A percentile compares a stretch with the other conserved stretches of the same genome.
These are phyloP conservation scores for Schizaphis graminum DNA, from an alignment of 2,888 invertebrate genomes.

Conservation along the genomic window DNA sequence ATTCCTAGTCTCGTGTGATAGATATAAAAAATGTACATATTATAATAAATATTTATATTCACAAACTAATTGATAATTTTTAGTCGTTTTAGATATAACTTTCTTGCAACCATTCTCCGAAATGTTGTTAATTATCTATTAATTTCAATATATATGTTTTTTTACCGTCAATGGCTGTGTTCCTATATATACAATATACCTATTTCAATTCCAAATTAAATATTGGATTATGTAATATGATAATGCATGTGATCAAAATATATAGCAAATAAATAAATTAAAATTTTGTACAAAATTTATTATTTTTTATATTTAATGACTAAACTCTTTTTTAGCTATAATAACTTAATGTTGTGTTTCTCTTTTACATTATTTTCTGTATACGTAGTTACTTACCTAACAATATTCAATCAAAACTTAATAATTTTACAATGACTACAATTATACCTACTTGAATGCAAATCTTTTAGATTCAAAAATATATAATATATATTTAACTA, in stretches of 20 bases:
- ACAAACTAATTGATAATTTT: conserved; percentile 14
- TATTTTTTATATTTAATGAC: background rate
- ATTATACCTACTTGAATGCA: background rate
- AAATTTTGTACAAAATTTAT: background rate
- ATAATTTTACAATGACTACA: background rate
- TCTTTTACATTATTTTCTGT: background rate
- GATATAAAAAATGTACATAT: conserved; percentile 46
- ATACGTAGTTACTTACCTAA: background rate
- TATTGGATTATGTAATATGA: conserved; percentile 3
- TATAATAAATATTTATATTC: conserved; percentile 56
- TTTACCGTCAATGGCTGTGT: conserved; percentile 16
- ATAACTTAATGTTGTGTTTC: background rate
- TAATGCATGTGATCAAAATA: conserved; percentile 15
- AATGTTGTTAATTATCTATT: conserved; percentile 32
- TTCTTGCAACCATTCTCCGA: conserved; percentile 47
- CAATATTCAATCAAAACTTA: background rate
- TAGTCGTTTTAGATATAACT: conserved; percentile 25
- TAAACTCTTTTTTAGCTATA: background rate
- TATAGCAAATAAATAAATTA: background rate
- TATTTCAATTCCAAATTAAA: conserved; percentile 23
- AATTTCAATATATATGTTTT: conserved; percentile 29
- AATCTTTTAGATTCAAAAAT: background rate
- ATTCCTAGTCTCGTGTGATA: conserved; percentile 64
- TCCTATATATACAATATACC: background rate
- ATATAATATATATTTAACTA: background rate